These are phyloP conservation scores for Melanotaenia trifasciata DNA, from an alignment of 2,797 vertebrate genomes.

Conservation along the genomic window DNA sequence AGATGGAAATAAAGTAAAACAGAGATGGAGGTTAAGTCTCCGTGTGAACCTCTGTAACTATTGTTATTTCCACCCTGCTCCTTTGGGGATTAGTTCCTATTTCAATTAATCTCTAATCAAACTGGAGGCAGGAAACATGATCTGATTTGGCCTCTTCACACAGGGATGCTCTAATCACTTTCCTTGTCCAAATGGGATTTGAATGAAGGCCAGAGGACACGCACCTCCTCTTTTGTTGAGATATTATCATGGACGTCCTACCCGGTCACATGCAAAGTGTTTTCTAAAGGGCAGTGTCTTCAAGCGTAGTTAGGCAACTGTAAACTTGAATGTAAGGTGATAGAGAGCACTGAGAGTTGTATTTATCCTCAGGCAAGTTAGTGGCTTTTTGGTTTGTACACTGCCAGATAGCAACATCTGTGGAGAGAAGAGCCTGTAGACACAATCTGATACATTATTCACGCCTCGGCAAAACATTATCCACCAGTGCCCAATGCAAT, in stretches of 20 bases:
- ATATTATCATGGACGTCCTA: conserved; percentile 54
- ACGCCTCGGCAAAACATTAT: conserved; percentile 58
- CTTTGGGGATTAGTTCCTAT: conserved; percentile 58
- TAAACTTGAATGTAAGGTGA: conserved; percentile 68
- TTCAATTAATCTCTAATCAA: conserved; percentile 83
- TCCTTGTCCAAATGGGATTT: conserved; percentile 65
- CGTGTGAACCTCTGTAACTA: conserved; percentile 24
- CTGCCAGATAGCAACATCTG: conserved; percentile 53
- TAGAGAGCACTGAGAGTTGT: conserved; percentile 43
- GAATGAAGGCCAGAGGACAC: conserved; percentile 68
- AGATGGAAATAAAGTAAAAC: conserved; percentile 42
- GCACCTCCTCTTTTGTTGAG: conserved; percentile 56
- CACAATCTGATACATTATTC: conserved; percentile 74
- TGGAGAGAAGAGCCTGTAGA: conserved; percentile 53
- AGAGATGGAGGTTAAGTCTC: conserved; percentile 31
- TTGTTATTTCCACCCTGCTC: conserved; percentile 63
- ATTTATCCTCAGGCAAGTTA: conserved; percentile 50
- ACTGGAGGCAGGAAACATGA: conserved; percentile 78
- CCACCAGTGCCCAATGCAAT: conserved; percentile 54
- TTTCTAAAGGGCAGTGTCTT: conserved; percentile 44
- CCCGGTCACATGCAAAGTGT: conserved; percentile 22
- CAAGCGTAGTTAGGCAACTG: conserved; percentile 41
- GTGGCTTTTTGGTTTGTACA: conserved; percentile 47
- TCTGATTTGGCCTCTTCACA: conserved; percentile 77
- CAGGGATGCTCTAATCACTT: conserved; percentile 70